Conservation (phyloP, 64 coral and sea anemone species). For the Platygyra sinensis region DNA sequence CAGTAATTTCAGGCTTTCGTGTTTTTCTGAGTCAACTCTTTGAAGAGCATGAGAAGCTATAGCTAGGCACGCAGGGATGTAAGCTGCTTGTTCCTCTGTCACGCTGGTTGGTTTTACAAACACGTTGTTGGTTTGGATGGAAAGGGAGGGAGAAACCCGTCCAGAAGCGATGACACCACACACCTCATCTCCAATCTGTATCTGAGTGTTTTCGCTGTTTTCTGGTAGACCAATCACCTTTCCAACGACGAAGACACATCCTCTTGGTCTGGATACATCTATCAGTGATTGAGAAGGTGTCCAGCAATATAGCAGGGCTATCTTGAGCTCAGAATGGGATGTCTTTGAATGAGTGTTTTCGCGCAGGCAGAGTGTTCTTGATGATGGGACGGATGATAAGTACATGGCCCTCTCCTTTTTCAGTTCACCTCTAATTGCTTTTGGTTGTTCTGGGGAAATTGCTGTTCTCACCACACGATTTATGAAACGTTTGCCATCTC, state of each 20-base stretch:
- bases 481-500: not conserved
- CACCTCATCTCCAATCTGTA: slow-evolving; percentile 29
- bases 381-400: not conserved
- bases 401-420: not conserved
- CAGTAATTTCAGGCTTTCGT: not conserved
- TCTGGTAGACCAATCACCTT: not conserved
- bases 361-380: slow-evolving; percentile 4
- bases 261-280: not conserved
- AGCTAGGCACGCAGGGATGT: slow-evolving; percentile 1
- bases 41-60: slow-evolving; percentile 13
- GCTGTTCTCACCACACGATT: not conserved
- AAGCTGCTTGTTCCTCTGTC: slow-evolving; percentile 9
- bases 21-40: not conserved
- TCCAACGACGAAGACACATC: not conserved
- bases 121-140: not conserved
- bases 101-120: slow-evolving; percentile 22
- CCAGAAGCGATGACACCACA: slow-evolving; percentile 16
- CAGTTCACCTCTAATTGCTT: not conserved
- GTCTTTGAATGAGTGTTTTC: not conserved
- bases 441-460: too few relatives aligned
- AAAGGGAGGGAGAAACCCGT: not conserved
- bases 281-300: not conserved
- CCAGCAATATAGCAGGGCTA: slow-evolving; percentile 4
- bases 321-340: not conserved
- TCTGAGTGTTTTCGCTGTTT: not conserved